Percentiles rank a stretch among this genome's conserved stretches.
These are phyloP conservation scores for Enteromius unitaeniatus DNA, from an alignment of 2,797 vertebrate species.

Conservation along the genomic window DNA sequence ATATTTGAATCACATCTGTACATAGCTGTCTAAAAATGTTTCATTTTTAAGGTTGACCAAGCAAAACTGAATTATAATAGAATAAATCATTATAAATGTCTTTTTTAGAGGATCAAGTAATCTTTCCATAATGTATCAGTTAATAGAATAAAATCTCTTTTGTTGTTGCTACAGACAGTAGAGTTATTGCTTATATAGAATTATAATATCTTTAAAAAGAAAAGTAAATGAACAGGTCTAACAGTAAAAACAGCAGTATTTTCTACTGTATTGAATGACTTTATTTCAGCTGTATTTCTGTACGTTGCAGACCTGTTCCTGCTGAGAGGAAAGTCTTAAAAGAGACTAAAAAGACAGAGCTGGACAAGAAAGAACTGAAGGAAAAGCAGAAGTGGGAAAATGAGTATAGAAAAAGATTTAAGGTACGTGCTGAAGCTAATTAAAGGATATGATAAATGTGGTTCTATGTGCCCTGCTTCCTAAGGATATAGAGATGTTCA, in stretches of 20 bases:
- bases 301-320: slow-evolving; percentile 56
- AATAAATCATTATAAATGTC: not conserved
- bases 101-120: not conserved
- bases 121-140: not conserved
- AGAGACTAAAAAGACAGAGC: slow-evolving; percentile 66
- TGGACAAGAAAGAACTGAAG: slow-evolving; percentile 68
- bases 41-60: not conserved
- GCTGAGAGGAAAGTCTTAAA: slow-evolving; percentile 57
- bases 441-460: not conserved
- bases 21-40: not conserved
- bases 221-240: not conserved
- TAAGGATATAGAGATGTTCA: not conserved
- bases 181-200: not conserved
- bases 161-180: not conserved
- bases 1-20: not conserved
- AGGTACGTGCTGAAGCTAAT: slow-evolving; percentile 64
- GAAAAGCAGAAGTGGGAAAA: slow-evolving; percentile 72
- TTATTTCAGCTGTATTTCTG: not conserved
- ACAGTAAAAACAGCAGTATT: not conserved
- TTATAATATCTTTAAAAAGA: not conserved
- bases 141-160: not conserved
- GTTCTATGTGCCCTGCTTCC: not conserved
- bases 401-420: slow-evolving; percentile 76
- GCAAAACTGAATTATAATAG: not conserved
- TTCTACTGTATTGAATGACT: no score